Conservation (phyloP, 1,140 invertebrate genomes). For the Bursaphelenchus mucronatus region DNA sequence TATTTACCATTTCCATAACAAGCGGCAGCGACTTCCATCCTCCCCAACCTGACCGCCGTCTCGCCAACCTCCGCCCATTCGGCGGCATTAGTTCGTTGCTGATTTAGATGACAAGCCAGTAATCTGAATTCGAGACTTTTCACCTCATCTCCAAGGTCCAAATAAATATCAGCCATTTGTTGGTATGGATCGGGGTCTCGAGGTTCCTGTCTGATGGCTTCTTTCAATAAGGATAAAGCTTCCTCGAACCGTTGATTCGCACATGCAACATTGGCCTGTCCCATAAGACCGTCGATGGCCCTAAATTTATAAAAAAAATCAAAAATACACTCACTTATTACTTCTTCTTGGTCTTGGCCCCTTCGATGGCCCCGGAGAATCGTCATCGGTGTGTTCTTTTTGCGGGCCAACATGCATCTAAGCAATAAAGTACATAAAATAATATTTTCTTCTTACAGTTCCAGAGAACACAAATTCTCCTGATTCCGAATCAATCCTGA, state of each 20-base stretch:
- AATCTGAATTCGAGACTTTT: slow-evolving; percentile 52
- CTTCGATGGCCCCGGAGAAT: neutral
- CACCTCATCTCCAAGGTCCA: slow-evolving; percentile 34
- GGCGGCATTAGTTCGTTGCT: slow-evolving; percentile 40
- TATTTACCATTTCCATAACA: slow-evolving; percentile 52
- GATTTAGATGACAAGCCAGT: slow-evolving; percentile 47
- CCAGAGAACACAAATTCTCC: no score
- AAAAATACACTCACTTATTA: neutral
- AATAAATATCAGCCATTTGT: slow-evolving; percentile 52
- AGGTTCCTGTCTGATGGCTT: slow-evolving; percentile 53
- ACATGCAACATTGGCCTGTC: slow-evolving; percentile 54
- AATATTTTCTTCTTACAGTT: no score
- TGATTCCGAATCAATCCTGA: no score
- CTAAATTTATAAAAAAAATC: slow-evolving; percentile 23
- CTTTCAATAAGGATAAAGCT: slow-evolving; percentile 43
- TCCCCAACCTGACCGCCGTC: slow-evolving; percentile 34
- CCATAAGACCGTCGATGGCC: slow-evolving; percentile 46
- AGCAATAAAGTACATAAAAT: no score
- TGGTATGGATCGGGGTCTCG: slow-evolving; percentile 52
- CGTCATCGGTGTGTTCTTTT: neutral
- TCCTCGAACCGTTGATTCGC: slow-evolving; percentile 41
- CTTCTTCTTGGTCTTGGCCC: neutral
- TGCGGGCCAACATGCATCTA: no score
- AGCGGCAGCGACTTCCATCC: slow-evolving; percentile 50
- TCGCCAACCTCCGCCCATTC: slow-evolving; percentile 57